Conservation (phyloP, 2,113 vertebrate genomes). For the Lepus americanus region DNA sequence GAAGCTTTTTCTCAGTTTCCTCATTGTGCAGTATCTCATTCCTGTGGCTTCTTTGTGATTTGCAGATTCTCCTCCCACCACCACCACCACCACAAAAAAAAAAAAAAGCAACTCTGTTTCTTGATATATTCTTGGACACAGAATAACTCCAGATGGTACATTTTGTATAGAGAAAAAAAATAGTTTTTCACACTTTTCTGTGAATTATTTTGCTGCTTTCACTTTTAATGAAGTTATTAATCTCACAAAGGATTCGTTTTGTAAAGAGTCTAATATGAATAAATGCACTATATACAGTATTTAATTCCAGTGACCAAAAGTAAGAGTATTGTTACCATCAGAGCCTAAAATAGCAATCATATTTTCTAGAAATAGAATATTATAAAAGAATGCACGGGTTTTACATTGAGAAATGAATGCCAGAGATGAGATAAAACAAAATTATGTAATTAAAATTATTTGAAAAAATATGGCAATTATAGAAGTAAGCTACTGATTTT, state of each 20-base stretch:
- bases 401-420: conserved; percentile 28
- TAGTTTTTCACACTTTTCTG: conserved; percentile 42
- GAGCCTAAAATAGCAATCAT: conserved; percentile 31
- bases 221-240: conserved; percentile 65
- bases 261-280: conserved; percentile 17
- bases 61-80: not conserved
- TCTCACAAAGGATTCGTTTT: conserved; percentile 60
- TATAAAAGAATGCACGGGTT: conserved; percentile 51
- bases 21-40: not conserved
- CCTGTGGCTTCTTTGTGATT: conserved; percentile 58
- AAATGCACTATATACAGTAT: not conserved
- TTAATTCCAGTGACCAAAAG: conserved; percentile 40
- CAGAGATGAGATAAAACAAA: conserved; percentile 46
- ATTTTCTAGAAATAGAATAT: conserved; percentile 56
- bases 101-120: not conserved
- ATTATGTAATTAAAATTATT: conserved; percentile 19
- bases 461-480: conserved; percentile 12
- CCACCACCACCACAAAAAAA: not conserved
- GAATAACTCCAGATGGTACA: conserved; percentile 75
- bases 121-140: conserved; percentile 69
- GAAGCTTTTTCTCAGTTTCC: not conserved
- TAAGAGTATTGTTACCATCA: conserved; percentile 34
- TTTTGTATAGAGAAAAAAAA: conserved; percentile 57
- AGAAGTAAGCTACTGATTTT: conserved; percentile 10
- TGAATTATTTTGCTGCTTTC: conserved; percentile 69